Conservation (phyloP, 2,113 vertebrate species). For the Octodon degus region DNA sequence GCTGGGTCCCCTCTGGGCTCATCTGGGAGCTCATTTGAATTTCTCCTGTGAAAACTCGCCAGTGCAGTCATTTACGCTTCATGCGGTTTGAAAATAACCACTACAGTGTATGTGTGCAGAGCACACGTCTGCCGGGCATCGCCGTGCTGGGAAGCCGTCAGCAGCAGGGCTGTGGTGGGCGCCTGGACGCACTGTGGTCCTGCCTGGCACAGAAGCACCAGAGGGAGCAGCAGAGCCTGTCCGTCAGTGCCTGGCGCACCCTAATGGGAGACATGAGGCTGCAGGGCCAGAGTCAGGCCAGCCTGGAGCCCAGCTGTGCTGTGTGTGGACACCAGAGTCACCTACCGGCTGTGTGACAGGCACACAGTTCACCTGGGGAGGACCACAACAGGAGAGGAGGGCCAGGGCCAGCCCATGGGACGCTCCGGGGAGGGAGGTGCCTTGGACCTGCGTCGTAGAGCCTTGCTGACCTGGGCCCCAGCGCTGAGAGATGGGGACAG, state of each 20-base stretch:
- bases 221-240: not conserved
- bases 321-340: not conserved
- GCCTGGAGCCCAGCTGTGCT: not conserved
- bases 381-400: not conserved
- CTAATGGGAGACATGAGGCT: not conserved
- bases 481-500: not conserved
- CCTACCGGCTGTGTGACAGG: not conserved
- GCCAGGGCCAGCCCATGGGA: rapidly evolving
- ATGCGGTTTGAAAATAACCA: not conserved
- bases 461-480: not conserved
- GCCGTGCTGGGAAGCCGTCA: not conserved
- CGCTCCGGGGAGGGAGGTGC: not conserved
- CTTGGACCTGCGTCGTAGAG: not conserved
- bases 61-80: not conserved
- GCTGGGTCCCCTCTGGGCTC: not conserved
- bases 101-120: not conserved
- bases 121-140: not conserved
- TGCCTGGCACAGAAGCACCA: rapidly evolving
- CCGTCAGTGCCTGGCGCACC: not conserved
- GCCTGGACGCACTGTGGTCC: not conserved
- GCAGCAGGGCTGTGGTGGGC: not conserved
- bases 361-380: not conserved
- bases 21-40: not conserved
- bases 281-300: not conserved
- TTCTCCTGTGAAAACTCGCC: not conserved